Evolutionary conservation across 1,140 invertebrate species (phyloP), one percentile per base, ranked within the genome.

Genomic region (Meteorus sp.): DNA sequence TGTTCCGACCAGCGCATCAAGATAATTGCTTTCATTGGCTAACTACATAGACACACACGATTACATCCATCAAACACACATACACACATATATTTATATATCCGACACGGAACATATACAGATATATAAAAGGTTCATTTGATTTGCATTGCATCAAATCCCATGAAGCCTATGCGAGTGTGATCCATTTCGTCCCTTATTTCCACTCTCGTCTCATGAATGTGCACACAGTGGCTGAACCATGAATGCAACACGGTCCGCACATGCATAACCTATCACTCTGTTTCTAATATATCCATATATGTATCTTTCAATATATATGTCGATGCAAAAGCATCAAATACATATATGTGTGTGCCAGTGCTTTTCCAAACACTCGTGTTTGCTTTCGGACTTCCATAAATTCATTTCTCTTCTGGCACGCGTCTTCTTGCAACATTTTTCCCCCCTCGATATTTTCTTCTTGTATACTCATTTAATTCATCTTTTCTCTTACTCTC

Each of bases 111-210:
- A n/a, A n/a, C n/a, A n/a, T n/a, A n/a, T n/a, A n/a, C n/a, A n/a
- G n/a, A n/a, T 31, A 15, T 20, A 25, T 68, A 68, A 68, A 66
- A 64, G 66, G 62, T 70, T 70, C 65, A 65, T 65, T 70, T 70
- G 68, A 70, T 70, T 70, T 70, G 67, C 65, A 70, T 69, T 65
- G 67, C 67, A 70, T 69, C 67, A 67, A n/a, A n/a, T n/a, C n/a
- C n/a, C n/a, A n/a, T n/a, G n/a, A n/a, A n/a, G n/a, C n/a, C n/a
- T n/a, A 56, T 56, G 54, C 31, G 47, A 33, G 43, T 22, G 23
- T 25, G 41, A 25, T 55, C 53, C 20, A 45, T 47, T 51, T 25
- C 45, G n/a, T 20, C 45, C 20, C 22, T 25, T n/a, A 15, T 39
- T 15, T 15, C 23, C 43, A 11, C 19, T 15, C 43, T 45, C 25